Percentiles rank a stretch among this genome's conserved stretches.
Evolutionary conservation across 1,140 invertebrate genomes (phyloP).

Genomic region (Metopolophium dirhodum): DNA sequence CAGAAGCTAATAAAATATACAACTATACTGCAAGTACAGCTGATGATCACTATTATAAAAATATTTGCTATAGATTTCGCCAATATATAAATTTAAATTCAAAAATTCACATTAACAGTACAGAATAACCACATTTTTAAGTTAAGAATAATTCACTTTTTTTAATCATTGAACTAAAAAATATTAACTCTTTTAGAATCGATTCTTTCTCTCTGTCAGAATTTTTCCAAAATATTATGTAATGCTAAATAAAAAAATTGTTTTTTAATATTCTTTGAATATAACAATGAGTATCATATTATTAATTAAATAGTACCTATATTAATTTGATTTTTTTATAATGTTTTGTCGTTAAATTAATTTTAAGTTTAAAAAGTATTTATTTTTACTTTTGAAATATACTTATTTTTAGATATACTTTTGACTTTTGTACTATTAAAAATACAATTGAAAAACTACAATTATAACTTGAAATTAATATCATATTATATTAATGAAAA

Average conservation of each 20-base stretch:
- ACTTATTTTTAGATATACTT: neutral
- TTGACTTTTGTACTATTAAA: neutral
- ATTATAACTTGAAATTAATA: neutral
- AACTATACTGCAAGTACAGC: neutral
- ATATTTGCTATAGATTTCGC: neutral
- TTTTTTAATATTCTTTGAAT: neutral
- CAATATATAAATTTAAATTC: neutral
- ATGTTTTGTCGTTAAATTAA: neutral
- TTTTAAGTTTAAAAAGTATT: neutral
- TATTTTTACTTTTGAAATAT: neutral
- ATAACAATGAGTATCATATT: neutral
- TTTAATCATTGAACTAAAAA: neutral
- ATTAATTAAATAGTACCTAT: neutral
- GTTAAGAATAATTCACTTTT: too few species aligned
- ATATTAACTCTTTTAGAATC: neutral
- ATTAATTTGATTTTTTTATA: neutral
- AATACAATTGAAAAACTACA: neutral
- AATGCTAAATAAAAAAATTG: neutral
- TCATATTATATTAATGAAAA: neutral
- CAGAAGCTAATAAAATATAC: neutral
- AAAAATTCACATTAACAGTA: too few species aligned
- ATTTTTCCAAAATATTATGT: neutral
- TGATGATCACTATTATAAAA: neutral
- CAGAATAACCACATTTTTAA: neutral
- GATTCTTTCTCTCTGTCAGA: neutral